Evolutionary conservation across 1,140 invertebrate species (phyloP), one percentile per base, ranked within the genome.

Genomic region (Andrena cerasifolii): DNA sequence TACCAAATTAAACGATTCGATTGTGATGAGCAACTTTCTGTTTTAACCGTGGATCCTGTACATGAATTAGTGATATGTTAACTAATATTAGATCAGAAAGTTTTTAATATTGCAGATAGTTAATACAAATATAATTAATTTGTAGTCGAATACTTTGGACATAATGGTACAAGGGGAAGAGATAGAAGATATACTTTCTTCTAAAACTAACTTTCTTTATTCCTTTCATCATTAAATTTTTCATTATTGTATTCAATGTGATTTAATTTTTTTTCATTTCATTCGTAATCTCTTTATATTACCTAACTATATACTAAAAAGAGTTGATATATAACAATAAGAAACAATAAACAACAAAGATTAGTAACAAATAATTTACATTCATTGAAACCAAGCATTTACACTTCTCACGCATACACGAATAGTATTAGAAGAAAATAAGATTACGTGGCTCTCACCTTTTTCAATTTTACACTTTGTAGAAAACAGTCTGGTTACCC

Each of bases 201-300:
- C 83, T 85, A 85, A 85, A 85, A 85, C 82, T 85, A 85, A 84
- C 43, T 84, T 78, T 81, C 68, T 85, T 84, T 85, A 85, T 85
- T 85, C 51, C 54, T 73, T 40, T 62, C 68, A 56, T 65, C 68
- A 49, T 85, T 78, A 80, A 65, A 70, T 47, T 62, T 62, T 54
- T 83, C 70, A 59, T 80, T 84, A 78, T 81, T 84, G 82, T 85
- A 85, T 85, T 51, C 79, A 81, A 85, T 84, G 53, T 67, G 54
- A 77, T 74, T 83, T 47, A 40, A 53, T 49, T 84, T 70, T 63
- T 70, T 24, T 79, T 43, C 36, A 58, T 56, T 61, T 84, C 75
- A 59, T 76, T 72, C 31, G 31, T 80, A 82, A n/a, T 31, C 53
- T 56, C 45, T 31, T 56, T 54, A 33, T 71, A 68, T 66, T 81